Evolutionary conservation across 1,140 invertebrate species (phyloP).

Genomic region (Apis florea): DNA sequence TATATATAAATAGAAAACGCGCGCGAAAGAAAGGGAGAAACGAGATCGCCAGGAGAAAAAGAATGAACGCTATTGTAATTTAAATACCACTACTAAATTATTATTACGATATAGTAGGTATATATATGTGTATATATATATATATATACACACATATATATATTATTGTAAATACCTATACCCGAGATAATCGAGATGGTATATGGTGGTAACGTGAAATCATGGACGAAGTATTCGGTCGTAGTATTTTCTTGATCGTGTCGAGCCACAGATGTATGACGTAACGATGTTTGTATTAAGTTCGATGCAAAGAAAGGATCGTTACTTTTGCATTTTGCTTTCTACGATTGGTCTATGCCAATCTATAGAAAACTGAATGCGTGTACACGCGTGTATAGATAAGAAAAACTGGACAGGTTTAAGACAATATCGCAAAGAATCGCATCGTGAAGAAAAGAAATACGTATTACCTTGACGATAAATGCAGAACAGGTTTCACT

Average conservation of each 20-base stretch:
- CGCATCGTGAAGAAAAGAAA: neutral
- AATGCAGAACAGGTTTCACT: neutral
- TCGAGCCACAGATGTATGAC: neutral
- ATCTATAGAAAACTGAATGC: conserved; percentile 15
- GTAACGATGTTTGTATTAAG: conserved; percentile 3
- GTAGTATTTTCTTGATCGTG: neutral
- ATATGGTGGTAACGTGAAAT: conserved; percentile 10
- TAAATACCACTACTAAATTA: conserved; percentile 77
- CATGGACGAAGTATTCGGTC: neutral
- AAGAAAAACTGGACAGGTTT: neutral
- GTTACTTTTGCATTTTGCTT: conserved; percentile 19
- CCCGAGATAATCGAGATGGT: conserved; percentile 53
- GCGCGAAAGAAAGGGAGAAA: neutral
- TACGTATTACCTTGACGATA: neutral
- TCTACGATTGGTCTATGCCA: conserved; percentile 22
- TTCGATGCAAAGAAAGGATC: neutral
- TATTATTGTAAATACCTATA: conserved; percentile 78
- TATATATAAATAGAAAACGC: conserved; percentile 1
- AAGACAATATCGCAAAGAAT: neutral
- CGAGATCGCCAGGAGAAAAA: conserved; percentile 48
- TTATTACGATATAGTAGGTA: conserved; percentile 62
- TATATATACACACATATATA: neutral
- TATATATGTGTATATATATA: conserved; percentile 64
- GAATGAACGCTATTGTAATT: conserved; percentile 77
- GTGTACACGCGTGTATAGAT: neutral